These are phyloP conservation scores for Drosophila anomalata DNA, from an alignment of 2,888 invertebrate species.

Conservation along the genomic window DNA sequence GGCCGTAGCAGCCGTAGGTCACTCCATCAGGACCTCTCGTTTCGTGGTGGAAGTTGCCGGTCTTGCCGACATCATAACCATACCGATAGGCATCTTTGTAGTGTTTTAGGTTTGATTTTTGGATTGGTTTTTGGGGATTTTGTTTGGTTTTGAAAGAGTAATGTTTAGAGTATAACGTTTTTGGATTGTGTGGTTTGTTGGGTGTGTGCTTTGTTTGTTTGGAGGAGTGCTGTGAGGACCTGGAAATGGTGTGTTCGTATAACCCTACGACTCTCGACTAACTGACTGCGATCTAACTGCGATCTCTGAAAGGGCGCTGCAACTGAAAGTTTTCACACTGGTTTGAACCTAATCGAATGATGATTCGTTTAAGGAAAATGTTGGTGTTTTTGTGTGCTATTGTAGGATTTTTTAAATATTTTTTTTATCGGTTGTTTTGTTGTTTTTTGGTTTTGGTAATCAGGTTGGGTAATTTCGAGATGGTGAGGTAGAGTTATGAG, in stretches of 20 bases:
- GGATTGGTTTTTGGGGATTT: slow-evolving; percentile 9
- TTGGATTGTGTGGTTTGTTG: slow-evolving; percentile 16
- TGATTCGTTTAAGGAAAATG: slow-evolving; percentile 38
- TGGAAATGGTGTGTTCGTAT: slow-evolving; percentile 23
- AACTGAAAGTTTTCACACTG: slow-evolving; percentile 29
- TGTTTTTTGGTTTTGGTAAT: slow-evolving; percentile 21
- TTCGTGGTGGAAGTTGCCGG: slow-evolving; percentile 92
- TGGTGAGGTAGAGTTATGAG: slow-evolving; percentile 72
- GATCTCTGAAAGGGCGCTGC: slow-evolving; percentile 31
- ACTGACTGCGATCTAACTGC: slow-evolving; percentile 33
- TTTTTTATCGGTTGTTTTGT: slow-evolving; percentile 31
- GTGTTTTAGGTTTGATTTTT: slow-evolving; percentile 14
- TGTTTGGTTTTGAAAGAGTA: slow-evolving; percentile 44
- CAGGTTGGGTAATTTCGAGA: slow-evolving; percentile 25
- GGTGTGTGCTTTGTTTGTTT: slow-evolving; percentile 10
- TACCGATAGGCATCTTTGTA: slow-evolving; percentile 88
- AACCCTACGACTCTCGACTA: slow-evolving; percentile 35
- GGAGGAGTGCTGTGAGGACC: slow-evolving; percentile 34
- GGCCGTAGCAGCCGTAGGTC: slow-evolving; percentile 92
- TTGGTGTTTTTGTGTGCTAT: slow-evolving; percentile 48
- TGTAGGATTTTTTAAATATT: slow-evolving; percentile 11
- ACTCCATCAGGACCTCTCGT: slow-evolving; percentile 90
- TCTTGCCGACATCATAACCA: slow-evolving; percentile 90
- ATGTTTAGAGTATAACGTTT: slow-evolving; percentile 48
- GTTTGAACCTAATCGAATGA: slow-evolving; percentile 35